Evolutionary conservation across 2,113 vertebrate genomes (phyloP), one percentile per base, ranked within the genome.

Genomic region (Pseudorasbora parva): DNA sequence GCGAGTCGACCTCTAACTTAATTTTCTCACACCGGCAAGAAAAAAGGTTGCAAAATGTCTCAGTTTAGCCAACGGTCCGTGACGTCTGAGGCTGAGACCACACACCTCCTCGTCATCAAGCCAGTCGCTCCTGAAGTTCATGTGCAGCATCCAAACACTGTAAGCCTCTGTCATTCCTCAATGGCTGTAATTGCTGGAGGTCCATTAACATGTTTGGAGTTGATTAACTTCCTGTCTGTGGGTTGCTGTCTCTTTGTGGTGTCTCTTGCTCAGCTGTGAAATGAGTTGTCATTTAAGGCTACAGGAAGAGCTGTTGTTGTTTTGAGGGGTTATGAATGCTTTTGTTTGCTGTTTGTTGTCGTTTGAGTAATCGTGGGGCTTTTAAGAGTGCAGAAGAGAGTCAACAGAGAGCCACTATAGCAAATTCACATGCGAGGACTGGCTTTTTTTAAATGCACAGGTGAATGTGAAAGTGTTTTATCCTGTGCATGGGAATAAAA

Each of bases 321-420:
- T 59, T 68, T 59, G 80, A 59, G 71, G 84, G 84, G 74, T 62
- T 87, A 84, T 51, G 56, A 2, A 82, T 41, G 86, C 56, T 73
- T 87, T 84, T 75, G 83, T 87, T 85, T 73, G 87, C 78, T 85
- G 76, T 88, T 84, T 86, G 49, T 78, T 23, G 72, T 5, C 33
- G 59, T 60, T 87, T 87, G 85, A 76, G 78, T 85, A 69, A 86
- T 45, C 15, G 15, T 45, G 25, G 51, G 76, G 45, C 68, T 74
- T 41, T 76, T 76, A 76, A n/a, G 74, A 76, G 27, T 8, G 30
- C 41, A 78, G 64, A 45, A 73, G 8, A 82, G 27, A 33, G 8
- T 10, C 2, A 30, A 51, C 7, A 75, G 47, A 74, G 47, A 54
- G 51, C 27, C 30, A 57, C 74, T 23, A 1, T 30, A n/a, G 33